Conservation (phyloP, 2,113 vertebrate species). For the Eubucco bourcierii region DNA sequence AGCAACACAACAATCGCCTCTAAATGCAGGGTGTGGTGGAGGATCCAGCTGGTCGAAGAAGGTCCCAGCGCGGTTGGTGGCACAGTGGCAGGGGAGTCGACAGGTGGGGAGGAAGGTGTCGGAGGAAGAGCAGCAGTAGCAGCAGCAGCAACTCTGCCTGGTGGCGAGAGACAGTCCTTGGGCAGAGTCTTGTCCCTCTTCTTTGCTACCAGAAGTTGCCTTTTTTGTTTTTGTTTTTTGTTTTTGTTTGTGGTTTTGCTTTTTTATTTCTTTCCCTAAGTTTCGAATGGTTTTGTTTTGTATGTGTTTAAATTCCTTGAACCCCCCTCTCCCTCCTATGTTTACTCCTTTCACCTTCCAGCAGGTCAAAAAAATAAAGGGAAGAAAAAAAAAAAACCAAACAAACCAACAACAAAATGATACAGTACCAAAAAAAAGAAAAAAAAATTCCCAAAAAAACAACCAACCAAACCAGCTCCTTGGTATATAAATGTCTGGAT, state of each 20-base stretch:
- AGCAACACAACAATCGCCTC: slow-evolving; percentile 72
- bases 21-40: slow-evolving; percentile 65
- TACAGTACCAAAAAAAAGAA: slow-evolving; percentile 42
- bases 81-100: slow-evolving; percentile 56
- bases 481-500: slow-evolving; percentile 1
- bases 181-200: slow-evolving; percentile 63
- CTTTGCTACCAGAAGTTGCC: slow-evolving; percentile 65
- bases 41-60: slow-evolving; percentile 67
- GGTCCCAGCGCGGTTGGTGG: slow-evolving; percentile 51
- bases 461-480: neutral
- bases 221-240: slow-evolving; percentile 65
- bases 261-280: slow-evolving; percentile 17
- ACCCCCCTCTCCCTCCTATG: slow-evolving; percentile 52
- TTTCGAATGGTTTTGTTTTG: too few species aligned
- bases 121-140: slow-evolving; percentile 56
- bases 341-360: slow-evolving; percentile 70
- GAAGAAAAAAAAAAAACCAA: slow-evolving; percentile 51
- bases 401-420: too few species aligned
- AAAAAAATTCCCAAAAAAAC: neutral
- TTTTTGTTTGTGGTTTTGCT: slow-evolving; percentile 10
- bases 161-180: slow-evolving; percentile 65
- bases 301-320: too few species aligned
- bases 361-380: slow-evolving; percentile 53
- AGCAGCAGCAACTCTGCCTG: slow-evolving; percentile 45
- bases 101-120: slow-evolving; percentile 31